These are phyloP conservation scores for Phorcus lineatus DNA, from an alignment of 2,888 invertebrate species.

Conservation along the genomic window DNA sequence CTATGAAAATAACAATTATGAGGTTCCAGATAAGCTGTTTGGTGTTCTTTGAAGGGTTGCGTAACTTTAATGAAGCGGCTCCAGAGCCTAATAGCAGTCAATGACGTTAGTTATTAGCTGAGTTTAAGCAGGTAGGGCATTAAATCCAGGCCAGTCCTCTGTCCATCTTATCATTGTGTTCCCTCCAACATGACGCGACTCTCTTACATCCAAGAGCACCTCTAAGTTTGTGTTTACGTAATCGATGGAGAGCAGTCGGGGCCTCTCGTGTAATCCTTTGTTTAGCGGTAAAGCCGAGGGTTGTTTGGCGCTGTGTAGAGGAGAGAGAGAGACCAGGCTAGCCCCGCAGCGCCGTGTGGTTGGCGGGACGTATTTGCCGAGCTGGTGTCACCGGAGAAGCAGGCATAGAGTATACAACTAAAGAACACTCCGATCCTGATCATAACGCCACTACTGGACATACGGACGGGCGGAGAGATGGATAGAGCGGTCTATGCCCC, in stretches of 20 bases:
- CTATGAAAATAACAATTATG: no score
- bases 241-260: neutral
- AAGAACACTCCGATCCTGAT: neutral
- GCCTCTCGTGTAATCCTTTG: slow-evolving; percentile 3
- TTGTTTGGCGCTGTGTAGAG: neutral
- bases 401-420: neutral
- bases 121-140: neutral
- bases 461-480: no score
- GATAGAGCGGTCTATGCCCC: no score
- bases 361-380: neutral
- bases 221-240: neutral
- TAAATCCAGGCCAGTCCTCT: neutral
- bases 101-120: neutral
- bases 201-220: neutral
- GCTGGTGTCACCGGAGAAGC: neutral
- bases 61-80: neutral
- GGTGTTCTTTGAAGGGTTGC: neutral
- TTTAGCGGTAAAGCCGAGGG: neutral
- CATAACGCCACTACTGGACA: neutral
- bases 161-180: neutral
- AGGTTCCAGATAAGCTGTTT: no score
- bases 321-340: neutral
- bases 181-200: neutral
- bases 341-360: neutral
- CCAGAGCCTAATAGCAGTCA: neutral